A percentile compares a stretch with the other conserved stretches of the same genome.
Evolutionary conservation across 2,797 vertebrate genomes (phyloP).

Genomic region (Lagodon rhomboides): DNA sequence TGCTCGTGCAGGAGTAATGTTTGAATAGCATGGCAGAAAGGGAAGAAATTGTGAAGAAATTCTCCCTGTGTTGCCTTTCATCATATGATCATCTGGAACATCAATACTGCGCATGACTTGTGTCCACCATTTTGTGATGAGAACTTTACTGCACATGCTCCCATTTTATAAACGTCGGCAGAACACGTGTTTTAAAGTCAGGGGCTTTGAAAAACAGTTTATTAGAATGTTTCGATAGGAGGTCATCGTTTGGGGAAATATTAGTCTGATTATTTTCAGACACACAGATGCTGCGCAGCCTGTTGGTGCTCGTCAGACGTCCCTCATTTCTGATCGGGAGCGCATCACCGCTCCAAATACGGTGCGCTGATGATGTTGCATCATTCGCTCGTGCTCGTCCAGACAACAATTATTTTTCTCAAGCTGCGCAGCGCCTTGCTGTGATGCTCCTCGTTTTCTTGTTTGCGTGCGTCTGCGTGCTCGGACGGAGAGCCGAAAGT

Average conservation of each 20-base stretch:
- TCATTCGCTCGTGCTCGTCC: slow-evolving; percentile 34
- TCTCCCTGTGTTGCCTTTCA: slow-evolving; percentile 24
- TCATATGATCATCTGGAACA: slow-evolving; percentile 39
- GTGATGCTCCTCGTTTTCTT: background rate
- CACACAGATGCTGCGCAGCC: background rate
- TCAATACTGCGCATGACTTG: slow-evolving; percentile 69
- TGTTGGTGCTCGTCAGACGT: background rate
- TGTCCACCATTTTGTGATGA: slow-evolving; percentile 83
- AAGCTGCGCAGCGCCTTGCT: slow-evolving; percentile 58
- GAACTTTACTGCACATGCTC: slow-evolving; percentile 62
- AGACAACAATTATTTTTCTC: slow-evolving; percentile 15
- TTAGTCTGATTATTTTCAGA: background rate
- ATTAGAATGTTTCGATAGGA: background rate
- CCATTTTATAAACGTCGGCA: slow-evolving; percentile 74
- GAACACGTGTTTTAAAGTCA: slow-evolving; percentile 23
- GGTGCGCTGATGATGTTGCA: background rate
- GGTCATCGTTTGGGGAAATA: background rate
- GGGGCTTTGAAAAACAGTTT: slow-evolving; percentile 12
- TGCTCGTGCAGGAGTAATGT: slow-evolving; percentile 25
- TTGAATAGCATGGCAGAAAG: slow-evolving; percentile 4
- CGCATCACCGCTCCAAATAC: background rate
- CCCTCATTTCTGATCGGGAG: slow-evolving; percentile 4
- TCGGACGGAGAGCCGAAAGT: slow-evolving; percentile 48
- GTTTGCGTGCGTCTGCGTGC: slow-evolving; percentile 16
- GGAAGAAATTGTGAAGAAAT: slow-evolving; percentile 14